Evolutionary conservation across 2,113 vertebrate genomes (phyloP).

Genomic region (Aspiorhynchus laticeps): DNA sequence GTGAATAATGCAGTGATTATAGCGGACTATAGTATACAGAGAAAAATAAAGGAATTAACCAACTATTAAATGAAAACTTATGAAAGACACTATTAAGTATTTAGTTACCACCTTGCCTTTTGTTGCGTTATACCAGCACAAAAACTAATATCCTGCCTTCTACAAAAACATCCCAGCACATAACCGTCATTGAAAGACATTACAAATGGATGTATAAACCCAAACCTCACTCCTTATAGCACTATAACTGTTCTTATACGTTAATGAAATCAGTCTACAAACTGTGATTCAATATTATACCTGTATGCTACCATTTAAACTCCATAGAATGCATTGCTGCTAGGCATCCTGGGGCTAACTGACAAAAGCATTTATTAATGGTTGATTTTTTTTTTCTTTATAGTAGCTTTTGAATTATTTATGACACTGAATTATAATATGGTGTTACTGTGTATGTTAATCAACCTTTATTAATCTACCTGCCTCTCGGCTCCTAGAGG

Average conservation of each 20-base stretch:
- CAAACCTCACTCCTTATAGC: conserved; percentile 12
- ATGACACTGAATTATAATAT: background rate
- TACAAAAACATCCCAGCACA: conserved; percentile 51
- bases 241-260: background rate
- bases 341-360: conserved; percentile 19
- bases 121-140: conserved; percentile 37
- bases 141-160: conserved; percentile 31
- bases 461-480: conserved; percentile 20
- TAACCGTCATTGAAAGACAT: conserved; percentile 40
- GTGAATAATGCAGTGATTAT: background rate
- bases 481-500: conserved; percentile 4
- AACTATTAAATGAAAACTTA: background rate
- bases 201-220: conserved; percentile 16
- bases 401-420: conserved; percentile 24
- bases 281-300: conserved; percentile 20
- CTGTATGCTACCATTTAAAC: background rate
- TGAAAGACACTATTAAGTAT: background rate
- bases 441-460: conserved; percentile 23
- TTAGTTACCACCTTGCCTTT: conserved; percentile 54
- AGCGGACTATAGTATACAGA: background rate
- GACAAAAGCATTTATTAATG: conserved; percentile 21
- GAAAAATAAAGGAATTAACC: background rate
- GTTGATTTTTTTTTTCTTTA: background rate
- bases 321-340: conserved; percentile 33
- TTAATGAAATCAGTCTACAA: background rate